Evolutionary conservation across 64 coral and sea anemone genomes (phyloP), one percentile per base, ranked within the genome.

Genomic region (Hydrozoanthus tunicans): DNA sequence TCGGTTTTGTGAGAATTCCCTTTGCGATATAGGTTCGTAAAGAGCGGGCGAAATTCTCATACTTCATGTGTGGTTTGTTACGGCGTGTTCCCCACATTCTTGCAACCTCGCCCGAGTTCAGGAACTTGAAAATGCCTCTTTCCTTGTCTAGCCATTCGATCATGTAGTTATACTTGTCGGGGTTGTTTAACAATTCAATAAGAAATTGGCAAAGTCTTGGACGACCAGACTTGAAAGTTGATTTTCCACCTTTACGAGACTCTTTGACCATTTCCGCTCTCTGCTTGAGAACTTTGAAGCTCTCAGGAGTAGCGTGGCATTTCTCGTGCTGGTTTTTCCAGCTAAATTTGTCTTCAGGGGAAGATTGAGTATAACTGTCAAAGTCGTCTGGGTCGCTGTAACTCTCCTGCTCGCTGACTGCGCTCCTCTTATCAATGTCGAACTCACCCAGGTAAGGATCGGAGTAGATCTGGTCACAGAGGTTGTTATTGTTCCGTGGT

Each of bases 61-160:
- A 88, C 11, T 88, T 88, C 84, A 88, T 88, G 56, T 88, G 84
- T 1, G 84, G 84, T 60, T 88, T 88, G 51, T 88, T 88, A 6
- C 84, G 68, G 23, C 84, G 84, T 9, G 84, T 88, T 10, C 84
- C 84, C 84, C 84, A 88, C 84, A 88, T 88, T 59, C 84, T 58
- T 1, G 84, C 84, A n/a, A 88, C 84, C 57, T 88, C 84, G 53
- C 69, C 84, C 51, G 84, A 88, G 12, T 88, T 88, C 4, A 88
- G 84, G 84, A 88, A 88, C 68, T 88, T 88, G 55, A 88, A 88
- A 32, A 88, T 13, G 9, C 84, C 84, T 61, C 59, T 88, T 56
- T 88, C 84, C 43, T 88, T 88, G 24, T 88, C 84, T 25, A 88
- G 26, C 84, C 84, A 88, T 57, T 88, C 84, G 11, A 88, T 88